A percentile compares a stretch with the other conserved stretches of the same genome.
Conservation (phyloP, 2,113 vertebrate species). For the Athene noctua region DNA sequence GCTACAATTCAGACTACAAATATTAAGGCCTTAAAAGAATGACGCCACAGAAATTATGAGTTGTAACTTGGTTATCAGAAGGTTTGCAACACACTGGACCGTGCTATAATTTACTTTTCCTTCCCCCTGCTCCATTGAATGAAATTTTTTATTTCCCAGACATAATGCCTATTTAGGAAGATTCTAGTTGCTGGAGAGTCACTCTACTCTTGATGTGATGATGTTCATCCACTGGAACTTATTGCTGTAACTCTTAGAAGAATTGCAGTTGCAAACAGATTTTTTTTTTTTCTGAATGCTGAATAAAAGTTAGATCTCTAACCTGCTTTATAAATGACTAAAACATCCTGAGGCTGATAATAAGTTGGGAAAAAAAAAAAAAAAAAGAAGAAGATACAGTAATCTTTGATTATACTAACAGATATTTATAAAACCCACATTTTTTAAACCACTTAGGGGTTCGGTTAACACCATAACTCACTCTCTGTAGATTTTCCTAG, state of each 20-base stretch:
- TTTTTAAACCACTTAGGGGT: neutral
- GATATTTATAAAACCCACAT: neutral
- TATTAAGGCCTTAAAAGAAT: neutral
- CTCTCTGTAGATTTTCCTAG: neutral
- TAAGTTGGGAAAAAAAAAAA: neutral
- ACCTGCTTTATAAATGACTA: constrained; percentile 3
- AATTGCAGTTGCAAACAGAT: neutral
- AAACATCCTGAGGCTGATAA: neutral
- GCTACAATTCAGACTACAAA: neutral
- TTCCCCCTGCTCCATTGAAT: neutral
- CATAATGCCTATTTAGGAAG: neutral
- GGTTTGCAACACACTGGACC: neutral
- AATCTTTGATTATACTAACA: neutral
- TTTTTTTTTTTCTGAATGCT: neutral
- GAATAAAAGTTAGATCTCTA: neutral
- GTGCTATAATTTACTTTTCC: neutral
- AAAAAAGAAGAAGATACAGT: neutral
- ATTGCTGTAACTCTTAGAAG: neutral
- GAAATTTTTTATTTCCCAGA: neutral
- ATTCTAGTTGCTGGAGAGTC: neutral
- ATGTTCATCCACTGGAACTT: neutral
- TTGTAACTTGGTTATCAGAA: neutral
- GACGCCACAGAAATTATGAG: neutral
- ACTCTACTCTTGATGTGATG: neutral
- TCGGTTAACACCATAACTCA: neutral